phyloP scores from a whole-genome alignment of 35 echinoderm and acorn worm species.

The Apostichopus californicus region DNA sequence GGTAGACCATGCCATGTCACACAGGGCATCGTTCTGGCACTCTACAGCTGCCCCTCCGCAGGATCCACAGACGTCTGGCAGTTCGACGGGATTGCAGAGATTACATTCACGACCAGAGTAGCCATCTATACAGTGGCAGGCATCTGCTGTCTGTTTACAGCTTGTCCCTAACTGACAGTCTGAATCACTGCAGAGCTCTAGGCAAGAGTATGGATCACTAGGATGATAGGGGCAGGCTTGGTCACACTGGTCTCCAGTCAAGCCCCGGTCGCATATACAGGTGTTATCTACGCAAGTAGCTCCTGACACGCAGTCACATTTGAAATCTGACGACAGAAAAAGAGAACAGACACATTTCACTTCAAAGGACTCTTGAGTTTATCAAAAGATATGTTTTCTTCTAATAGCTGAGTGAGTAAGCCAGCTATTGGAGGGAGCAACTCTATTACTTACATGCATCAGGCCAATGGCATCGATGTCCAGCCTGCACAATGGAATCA shows the following conservation, averaged over 20 bases:
- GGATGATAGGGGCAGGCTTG: slow-evolving; percentile 55
- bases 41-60: slow-evolving; percentile 33
- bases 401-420: background rate
- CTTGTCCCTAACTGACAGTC: slow-evolving; percentile 11
- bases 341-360: background rate
- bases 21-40: slow-evolving; percentile 62
- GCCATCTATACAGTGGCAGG: slow-evolving; percentile 53
- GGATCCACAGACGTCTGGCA: slow-evolving; percentile 34
- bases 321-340: slow-evolving; percentile 43
- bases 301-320: slow-evolving; percentile 58
- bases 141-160: slow-evolving; percentile 24
- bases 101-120: slow-evolving; percentile 68
- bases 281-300: slow-evolving; percentile 24
- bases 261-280: slow-evolving; percentile 47
- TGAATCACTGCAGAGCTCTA: slow-evolving; percentile 8
- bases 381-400: background rate
- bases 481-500: background rate
- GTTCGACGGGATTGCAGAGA: slow-evolving; percentile 44
- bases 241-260: slow-evolving; percentile 65
- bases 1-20: slow-evolving; percentile 34
- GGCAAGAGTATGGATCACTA: slow-evolving; percentile 43
- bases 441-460: background rate
- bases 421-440: background rate
- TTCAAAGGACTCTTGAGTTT: background rate
- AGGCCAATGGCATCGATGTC: slow-evolving; percentile 6